These are phyloP conservation scores for Cladorhizidae sp. DNA, from an alignment of 37 sponge, comb jelly and placozoan species.

Conservation along the genomic window DNA sequence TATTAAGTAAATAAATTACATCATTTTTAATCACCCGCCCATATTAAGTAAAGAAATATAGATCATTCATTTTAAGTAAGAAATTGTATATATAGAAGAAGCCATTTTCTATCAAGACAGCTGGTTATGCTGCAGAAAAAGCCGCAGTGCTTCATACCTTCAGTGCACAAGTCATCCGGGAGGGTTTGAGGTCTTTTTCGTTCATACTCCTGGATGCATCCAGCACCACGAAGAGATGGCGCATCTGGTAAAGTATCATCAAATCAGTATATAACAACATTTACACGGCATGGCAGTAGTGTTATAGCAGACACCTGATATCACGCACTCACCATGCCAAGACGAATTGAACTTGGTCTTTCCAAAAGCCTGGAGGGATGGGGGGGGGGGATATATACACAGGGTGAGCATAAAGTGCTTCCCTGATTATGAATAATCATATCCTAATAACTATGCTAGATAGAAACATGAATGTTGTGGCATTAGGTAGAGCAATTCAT, in stretches of 20 bases:
- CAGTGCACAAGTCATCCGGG: slow-evolving; percentile 59
- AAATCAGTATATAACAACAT: not conserved
- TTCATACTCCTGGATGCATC: slow-evolving; percentile 83
- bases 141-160: slow-evolving; percentile 39
- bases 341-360: slow-evolving; percentile 25
- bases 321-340: slow-evolving; percentile 57
- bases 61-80: too few species aligned
- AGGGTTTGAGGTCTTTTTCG: slow-evolving; percentile 88
- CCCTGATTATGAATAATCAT: too few species aligned
- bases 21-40: too few species aligned
- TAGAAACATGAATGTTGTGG: too few species aligned
- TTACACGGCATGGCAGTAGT: not conserved
- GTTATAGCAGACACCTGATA: not conserved
- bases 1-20: too few species aligned
- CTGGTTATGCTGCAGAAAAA: too few species aligned
- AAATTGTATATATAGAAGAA: too few species aligned
- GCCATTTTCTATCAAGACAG: too few species aligned
- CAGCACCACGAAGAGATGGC: slow-evolving; percentile 84
- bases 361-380: slow-evolving; percentile 40
- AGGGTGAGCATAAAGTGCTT: too few species aligned
- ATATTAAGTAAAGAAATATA: too few species aligned
- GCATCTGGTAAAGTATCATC: slow-evolving; percentile 64
- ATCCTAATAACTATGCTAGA: too few species aligned
- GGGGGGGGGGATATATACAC: not conserved
- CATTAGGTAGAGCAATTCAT: too few species aligned